These are phyloP conservation scores for Rhabdomys dilectus DNA, from an alignment of 2,113 vertebrate genomes.

Conservation along the genomic window DNA sequence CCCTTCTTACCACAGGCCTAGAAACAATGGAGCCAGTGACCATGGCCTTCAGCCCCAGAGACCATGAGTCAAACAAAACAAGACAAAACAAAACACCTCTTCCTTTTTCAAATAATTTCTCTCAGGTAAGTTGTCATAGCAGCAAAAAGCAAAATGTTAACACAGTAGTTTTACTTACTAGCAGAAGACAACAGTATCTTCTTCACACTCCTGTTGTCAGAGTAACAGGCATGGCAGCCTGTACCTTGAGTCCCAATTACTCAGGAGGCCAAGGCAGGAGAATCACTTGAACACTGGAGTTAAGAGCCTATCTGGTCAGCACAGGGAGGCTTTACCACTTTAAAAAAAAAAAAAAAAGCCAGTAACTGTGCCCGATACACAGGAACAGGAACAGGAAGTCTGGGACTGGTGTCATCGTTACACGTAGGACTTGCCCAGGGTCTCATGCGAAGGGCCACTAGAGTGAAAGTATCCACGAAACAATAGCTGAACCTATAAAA, in stretches of 20 bases:
- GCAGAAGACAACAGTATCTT: not conserved
- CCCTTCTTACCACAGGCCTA: not conserved
- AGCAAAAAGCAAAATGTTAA: not conserved
- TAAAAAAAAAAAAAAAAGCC: too few relatives aligned
- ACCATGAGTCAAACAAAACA: not conserved
- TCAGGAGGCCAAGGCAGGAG: not conserved
- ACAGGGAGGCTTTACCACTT: not conserved
- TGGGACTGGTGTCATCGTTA: not conserved
- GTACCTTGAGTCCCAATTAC: not conserved
- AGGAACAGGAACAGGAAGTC: not conserved
- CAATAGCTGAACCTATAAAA: not conserved
- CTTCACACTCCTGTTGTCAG: not conserved
- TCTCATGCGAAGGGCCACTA: not conserved
- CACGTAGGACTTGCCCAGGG: not conserved
- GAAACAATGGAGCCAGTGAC: not conserved
- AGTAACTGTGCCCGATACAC: not conserved
- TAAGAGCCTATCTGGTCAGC: not conserved
- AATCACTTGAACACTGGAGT: not conserved
- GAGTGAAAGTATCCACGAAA: not conserved
- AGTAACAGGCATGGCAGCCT: not conserved
- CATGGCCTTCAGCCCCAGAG: not conserved
- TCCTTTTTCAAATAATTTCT: not conserved
- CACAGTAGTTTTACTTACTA: constrained; percentile 7
- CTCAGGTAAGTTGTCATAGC: not conserved
- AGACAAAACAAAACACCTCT: not conserved